Evolutionary conservation across 2,113 vertebrate species (phyloP), one percentile per base, ranked within the genome.

Genomic region (Cochlearius cochlearius): DNA sequence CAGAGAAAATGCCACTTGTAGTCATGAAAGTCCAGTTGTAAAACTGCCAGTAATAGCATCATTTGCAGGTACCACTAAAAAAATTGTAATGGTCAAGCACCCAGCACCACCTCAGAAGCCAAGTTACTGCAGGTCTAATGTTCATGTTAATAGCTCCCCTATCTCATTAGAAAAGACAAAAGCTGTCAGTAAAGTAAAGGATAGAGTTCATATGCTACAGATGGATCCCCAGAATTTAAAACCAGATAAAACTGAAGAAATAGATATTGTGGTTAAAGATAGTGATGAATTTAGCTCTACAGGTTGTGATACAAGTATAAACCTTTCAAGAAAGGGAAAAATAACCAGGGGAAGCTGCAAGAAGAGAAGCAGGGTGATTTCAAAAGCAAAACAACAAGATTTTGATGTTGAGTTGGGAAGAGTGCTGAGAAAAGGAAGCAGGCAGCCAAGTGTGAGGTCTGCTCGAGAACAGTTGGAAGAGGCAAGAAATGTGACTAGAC

Each of bases 61-160:
- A 14, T 72, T 96, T 53, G 93, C 83, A 10, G 98, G 97, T 95
- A 98, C 98, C 16, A 92, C 95, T 89, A 97, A 96, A 83, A 95
- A 91, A 5, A 52, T 82, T 45, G 50, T 68, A 29, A 93, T 91
- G n/a, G 86, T 86, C 74, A 94, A 95, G 50, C 97, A 97, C 11
- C 83, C 95, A 32, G 63, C 34, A 23, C 92, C 75, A 17, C 80
- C 67, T 74, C 32, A 16, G 25, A 98, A 95, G 59, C 83, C 52
- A 55, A 84, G 72, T 66, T 97, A 50, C 59, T 62, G 4, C 32
- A 50, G 5, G 30, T 64, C 36, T 52, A 43, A 62, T 55, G 45
- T 73, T 91, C 23, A 6, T 34, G 12, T n/a, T 59, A 49, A 38
- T 69, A 88, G 77, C 8, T 64, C 30, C 55, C 7, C 23, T 19